phyloP scores from a whole-genome alignment of 2,888 invertebrate genomes.

The Andrena chrysosceles region DNA sequence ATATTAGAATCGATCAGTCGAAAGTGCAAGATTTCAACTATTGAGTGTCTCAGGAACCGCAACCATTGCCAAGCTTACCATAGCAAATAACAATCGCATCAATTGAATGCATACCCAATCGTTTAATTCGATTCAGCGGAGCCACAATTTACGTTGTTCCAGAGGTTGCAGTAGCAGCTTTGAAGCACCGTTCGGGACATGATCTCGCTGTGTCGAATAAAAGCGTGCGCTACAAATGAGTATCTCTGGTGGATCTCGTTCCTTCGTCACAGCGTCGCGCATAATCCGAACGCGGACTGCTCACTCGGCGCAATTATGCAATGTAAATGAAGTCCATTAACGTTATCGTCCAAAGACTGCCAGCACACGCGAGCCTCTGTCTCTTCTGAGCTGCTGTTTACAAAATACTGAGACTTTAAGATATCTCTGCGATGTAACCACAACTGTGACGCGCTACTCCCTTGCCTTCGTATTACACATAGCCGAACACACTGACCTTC shows the following conservation, averaged over 20 bases:
- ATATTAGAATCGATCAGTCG: not conserved
- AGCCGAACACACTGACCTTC: too few species aligned
- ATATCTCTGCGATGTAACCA: slow-evolving; percentile 44
- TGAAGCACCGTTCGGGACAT: not conserved
- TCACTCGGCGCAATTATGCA: slow-evolving; percentile 67
- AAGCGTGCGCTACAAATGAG: slow-evolving; percentile 20
- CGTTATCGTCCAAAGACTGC: slow-evolving; percentile 64
- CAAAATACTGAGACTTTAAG: slow-evolving; percentile 73
- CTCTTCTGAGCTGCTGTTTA: slow-evolving; percentile 63
- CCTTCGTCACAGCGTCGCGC: slow-evolving; percentile 21
- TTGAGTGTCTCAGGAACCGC: not conserved
- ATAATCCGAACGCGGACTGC: slow-evolving; percentile 46
- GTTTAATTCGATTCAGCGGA: slow-evolving; percentile 3
- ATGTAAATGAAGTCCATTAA: slow-evolving; percentile 74
- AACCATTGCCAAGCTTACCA: not conserved
- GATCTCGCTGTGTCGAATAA: not conserved
- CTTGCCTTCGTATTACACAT: not conserved
- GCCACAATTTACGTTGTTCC: not conserved
- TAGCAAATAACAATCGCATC: slow-evolving; percentile 18
- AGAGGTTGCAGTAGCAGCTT: not conserved
- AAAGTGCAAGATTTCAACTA: not conserved
- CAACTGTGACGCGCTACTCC: slow-evolving; percentile 36
- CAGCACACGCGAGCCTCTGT: slow-evolving; percentile 32
- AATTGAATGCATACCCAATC: not conserved
- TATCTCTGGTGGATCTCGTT: slow-evolving; percentile 35